phyloP scores from a whole-genome alignment of 1,140 invertebrate genomes.

The Drosophila athabasca region DNA sequence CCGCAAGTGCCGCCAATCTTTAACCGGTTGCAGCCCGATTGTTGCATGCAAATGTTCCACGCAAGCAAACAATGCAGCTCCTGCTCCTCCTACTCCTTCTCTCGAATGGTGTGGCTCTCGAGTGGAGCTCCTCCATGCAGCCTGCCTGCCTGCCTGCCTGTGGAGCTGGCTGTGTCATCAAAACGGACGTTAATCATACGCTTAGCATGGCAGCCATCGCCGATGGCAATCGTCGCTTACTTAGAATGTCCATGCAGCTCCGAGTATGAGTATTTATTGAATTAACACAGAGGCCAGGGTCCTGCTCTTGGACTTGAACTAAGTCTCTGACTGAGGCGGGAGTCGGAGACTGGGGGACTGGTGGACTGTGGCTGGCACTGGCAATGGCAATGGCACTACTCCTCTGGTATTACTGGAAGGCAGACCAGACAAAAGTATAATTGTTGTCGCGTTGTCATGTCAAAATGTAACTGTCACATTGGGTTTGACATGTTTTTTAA shows the following conservation, averaged over 20 bases:
- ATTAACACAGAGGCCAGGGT: constrained; percentile 55
- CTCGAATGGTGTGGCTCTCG: too few species aligned
- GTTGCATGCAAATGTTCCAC: constrained; percentile 74
- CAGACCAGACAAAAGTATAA: constrained; percentile 56
- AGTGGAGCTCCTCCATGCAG: background rate
- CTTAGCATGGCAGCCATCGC: constrained; percentile 75
- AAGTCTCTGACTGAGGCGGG: background rate
- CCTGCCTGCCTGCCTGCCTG: too few species aligned
- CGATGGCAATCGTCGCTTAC: constrained; percentile 50
- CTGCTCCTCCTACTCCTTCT: background rate
- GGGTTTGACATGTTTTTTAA: constrained; percentile 81
- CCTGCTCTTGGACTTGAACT: constrained; percentile 25
- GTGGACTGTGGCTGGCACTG: background rate
- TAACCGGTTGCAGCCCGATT: constrained; percentile 63
- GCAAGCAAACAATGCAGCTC: constrained; percentile 72
- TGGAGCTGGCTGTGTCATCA: constrained; percentile 65
- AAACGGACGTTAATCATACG: constrained; percentile 81
- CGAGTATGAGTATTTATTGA: constrained; percentile 54
- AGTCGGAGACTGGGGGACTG: background rate
- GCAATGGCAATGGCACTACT: background rate
- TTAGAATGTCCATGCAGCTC: constrained; percentile 59
- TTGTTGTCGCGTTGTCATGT: constrained; percentile 70
- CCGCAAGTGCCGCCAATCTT: constrained; percentile 60
- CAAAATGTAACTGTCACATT: constrained; percentile 80
- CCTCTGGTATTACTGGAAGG: background rate